These are phyloP conservation scores for Distichodus sexfasciatus DNA, from an alignment of 2,797 vertebrate genomes.

Conservation along the genomic window DNA sequence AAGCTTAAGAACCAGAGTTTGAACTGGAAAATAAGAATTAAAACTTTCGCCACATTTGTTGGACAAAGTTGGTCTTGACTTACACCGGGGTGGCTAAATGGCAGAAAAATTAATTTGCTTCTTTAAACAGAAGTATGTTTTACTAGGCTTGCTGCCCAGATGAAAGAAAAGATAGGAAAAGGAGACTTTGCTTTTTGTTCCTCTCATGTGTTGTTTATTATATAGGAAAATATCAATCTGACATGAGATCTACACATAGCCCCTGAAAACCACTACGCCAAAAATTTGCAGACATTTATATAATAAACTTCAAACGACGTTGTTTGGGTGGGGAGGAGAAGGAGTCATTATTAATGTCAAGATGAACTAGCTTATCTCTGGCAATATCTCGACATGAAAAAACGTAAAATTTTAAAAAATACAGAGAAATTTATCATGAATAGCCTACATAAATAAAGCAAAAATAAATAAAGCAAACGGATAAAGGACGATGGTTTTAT, in stretches of 20 bases:
- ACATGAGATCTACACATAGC: constrained; percentile 11
- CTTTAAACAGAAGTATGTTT: constrained; percentile 51
- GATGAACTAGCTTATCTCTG: too few relatives aligned
- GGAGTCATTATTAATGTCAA: too few relatives aligned
- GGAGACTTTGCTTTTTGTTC: background rate
- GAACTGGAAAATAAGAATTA: background rate
- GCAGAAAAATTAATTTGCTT: constrained; percentile 48
- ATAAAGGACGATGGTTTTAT: too few relatives aligned
- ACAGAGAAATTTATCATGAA: too few relatives aligned
- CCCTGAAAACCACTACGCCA: constrained; percentile 5
- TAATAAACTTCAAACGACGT: constrained; percentile 20
- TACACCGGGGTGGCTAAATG: constrained; percentile 42
- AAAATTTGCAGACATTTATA: constrained; percentile 11
- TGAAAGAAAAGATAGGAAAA: constrained; percentile 38
- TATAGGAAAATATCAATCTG: constrained; percentile 29
- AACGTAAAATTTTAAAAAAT: too few relatives aligned
- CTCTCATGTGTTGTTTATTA: constrained; percentile 29
- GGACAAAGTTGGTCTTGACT: constrained; percentile 32
- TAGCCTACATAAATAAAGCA: too few relatives aligned
- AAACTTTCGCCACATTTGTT: constrained; percentile 32
- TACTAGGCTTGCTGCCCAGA: constrained; percentile 47
- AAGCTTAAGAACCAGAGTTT: background rate
- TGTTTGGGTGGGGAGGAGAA: too few relatives aligned
- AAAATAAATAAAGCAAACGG: too few relatives aligned
- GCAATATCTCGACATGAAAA: too few relatives aligned